Percentiles rank a stretch among this genome's conserved stretches.
Evolutionary conservation across 2,888 invertebrate genomes (phyloP).

Genomic region (Mycalesis mineus): DNA sequence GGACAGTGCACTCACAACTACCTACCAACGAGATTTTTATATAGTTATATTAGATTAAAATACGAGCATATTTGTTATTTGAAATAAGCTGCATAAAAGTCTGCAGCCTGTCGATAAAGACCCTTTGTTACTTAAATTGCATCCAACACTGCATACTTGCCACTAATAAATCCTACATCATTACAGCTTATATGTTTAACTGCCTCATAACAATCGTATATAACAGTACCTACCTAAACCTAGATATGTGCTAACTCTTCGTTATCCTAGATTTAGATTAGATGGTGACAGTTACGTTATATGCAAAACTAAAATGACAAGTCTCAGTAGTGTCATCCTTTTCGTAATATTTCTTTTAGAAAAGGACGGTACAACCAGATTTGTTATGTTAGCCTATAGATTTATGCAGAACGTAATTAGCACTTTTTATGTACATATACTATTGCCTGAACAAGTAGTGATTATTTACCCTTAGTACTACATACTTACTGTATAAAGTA

Average conservation of each 20-base stretch:
- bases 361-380: background rate
- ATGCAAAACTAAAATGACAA: background rate
- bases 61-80: background rate
- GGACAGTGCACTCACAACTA: too few relatives aligned
- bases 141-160: constrained; percentile 59
- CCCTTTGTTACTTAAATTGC: constrained; percentile 63
- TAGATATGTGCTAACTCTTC: constrained; percentile 14
- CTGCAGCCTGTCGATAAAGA: constrained; percentile 67
- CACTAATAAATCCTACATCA: constrained; percentile 44
- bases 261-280: constrained; percentile 13
- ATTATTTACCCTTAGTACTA: background rate
- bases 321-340: background rate
- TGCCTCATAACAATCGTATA: constrained; percentile 11
- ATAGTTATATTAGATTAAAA: too few relatives aligned
- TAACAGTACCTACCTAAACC: too few relatives aligned
- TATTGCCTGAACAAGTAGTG: background rate
- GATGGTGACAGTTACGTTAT: background rate
- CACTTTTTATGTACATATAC: background rate
- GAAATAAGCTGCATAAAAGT: constrained; percentile 32
- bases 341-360: background rate
- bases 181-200: constrained; percentile 13
- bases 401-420: background rate
- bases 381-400: background rate
- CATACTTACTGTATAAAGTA: too few relatives aligned
- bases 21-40: too few relatives aligned